phyloP scores from a whole-genome alignment of 2,888 invertebrate species.

The Sarcophaga rosellei region DNA sequence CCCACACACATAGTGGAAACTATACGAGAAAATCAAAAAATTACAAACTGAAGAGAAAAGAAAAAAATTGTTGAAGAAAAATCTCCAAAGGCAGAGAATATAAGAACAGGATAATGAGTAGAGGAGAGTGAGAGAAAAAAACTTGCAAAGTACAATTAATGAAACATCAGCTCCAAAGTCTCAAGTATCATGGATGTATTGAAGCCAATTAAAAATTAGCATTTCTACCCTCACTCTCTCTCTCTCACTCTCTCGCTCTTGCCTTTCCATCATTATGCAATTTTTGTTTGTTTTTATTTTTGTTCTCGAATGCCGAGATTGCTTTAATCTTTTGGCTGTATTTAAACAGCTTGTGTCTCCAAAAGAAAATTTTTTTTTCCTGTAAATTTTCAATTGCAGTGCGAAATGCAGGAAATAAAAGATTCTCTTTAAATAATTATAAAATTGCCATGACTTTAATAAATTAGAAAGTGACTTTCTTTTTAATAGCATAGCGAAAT shows the following conservation, averaged over 20 bases:
- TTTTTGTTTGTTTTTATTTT: neutral
- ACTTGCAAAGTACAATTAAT: conserved; percentile 49
- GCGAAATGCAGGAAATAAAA: neutral
- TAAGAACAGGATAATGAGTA: no score
- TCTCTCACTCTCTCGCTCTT: no score
- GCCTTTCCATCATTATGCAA: no score
- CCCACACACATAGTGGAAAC: no score
- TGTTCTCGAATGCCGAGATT: neutral
- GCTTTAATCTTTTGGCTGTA: conserved; percentile 9
- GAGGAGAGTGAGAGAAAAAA: neutral
- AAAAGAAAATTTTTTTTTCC: neutral
- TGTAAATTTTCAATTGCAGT: conserved; percentile 1
- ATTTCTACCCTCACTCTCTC: neutral
- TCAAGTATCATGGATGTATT: conserved; percentile 55
- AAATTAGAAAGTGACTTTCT: no score
- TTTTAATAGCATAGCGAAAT: no score
- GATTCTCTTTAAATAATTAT: no score
- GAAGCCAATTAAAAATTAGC: conserved; percentile 54
- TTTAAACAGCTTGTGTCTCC: conserved; percentile 44
- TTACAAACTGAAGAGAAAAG: neutral
- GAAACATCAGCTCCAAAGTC: conserved; percentile 49
- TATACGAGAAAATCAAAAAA: conserved; percentile 20
- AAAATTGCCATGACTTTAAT: no score
- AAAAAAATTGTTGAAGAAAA: neutral
- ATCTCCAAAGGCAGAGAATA: neutral